Evolutionary conservation across 2,797 vertebrate species (phyloP).

Genomic region (Mormyrops boulengeri): DNA sequence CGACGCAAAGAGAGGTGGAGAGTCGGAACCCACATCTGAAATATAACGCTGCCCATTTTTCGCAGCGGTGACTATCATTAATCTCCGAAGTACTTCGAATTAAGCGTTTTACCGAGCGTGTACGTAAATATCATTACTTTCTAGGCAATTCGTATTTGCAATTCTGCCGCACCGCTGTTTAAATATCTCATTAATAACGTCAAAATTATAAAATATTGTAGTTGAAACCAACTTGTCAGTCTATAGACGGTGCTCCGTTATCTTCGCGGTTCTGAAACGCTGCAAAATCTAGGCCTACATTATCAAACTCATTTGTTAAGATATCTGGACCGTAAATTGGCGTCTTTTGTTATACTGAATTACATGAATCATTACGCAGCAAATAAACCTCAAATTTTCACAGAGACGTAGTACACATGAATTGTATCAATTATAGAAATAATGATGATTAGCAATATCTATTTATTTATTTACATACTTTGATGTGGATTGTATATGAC

Average conservation of each 20-base stretch:
- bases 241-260: constrained; percentile 3
- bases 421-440: constrained; percentile 1
- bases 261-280: constrained; percentile 19
- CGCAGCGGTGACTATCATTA: constrained; percentile 50
- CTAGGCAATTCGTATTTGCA: neutral
- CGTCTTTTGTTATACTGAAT: neutral
- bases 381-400: neutral
- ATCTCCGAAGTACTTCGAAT: constrained; percentile 50
- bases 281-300: constrained; percentile 13
- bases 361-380: neutral
- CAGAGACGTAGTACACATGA: neutral
- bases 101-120: constrained; percentile 25
- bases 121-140: constrained; percentile 41
- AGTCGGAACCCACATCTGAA: constrained; percentile 42
- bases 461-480: neutral
- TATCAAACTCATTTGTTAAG: constrained; percentile 23
- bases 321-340: constrained; percentile 8
- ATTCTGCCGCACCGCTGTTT: constrained; percentile 2
- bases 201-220: constrained; percentile 8
- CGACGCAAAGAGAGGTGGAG: constrained; percentile 32
- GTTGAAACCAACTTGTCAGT: neutral
- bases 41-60: constrained; percentile 37
- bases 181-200: constrained; percentile 22
- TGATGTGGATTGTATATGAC: neutral
- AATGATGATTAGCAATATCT: neutral